These are phyloP conservation scores for Pipra filicauda DNA, from an alignment of 2,113 vertebrate genomes.

Conservation along the genomic window DNA sequence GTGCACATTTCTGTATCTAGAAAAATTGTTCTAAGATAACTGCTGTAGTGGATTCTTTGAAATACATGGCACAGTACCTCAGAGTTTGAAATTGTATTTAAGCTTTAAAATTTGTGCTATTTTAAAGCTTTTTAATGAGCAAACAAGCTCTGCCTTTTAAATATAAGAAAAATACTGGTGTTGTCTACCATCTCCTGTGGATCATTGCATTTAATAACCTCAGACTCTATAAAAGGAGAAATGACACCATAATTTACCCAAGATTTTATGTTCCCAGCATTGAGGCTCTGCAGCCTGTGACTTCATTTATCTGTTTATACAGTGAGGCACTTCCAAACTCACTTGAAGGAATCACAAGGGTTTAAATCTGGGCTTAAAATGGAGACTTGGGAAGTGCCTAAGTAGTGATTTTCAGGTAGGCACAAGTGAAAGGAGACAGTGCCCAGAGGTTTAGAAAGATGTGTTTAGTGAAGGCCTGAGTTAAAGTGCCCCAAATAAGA, in stretches of 20 bases:
- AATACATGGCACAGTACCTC: neutral
- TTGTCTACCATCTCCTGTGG: neutral
- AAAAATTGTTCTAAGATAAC: neutral
- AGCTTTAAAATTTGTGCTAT: neutral
- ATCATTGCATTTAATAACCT: neutral
- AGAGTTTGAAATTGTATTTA: neutral
- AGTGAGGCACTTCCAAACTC: neutral
- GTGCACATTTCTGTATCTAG: accelerated
- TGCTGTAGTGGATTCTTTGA: neutral
- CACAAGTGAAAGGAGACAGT: neutral
- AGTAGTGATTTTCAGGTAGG: neutral
- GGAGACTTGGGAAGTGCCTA: neutral
- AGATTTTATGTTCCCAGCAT: neutral
- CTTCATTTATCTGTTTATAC: constrained; percentile 14
- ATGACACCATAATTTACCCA: neutral
- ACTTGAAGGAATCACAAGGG: neutral
- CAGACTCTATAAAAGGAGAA: neutral
- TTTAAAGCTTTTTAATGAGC: neutral
- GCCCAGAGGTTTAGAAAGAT: neutral
- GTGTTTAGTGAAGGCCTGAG: neutral
- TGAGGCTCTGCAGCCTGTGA: neutral
- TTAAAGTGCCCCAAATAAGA: neutral
- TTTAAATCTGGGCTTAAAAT: neutral
- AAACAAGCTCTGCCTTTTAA: constrained; percentile 4
- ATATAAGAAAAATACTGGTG: neutral